Percentiles rank a stretch among this genome's conserved stretches.
These are phyloP conservation scores for Eupithecia dodoneata DNA, from an alignment of 2,888 invertebrate species.

Conservation along the genomic window DNA sequence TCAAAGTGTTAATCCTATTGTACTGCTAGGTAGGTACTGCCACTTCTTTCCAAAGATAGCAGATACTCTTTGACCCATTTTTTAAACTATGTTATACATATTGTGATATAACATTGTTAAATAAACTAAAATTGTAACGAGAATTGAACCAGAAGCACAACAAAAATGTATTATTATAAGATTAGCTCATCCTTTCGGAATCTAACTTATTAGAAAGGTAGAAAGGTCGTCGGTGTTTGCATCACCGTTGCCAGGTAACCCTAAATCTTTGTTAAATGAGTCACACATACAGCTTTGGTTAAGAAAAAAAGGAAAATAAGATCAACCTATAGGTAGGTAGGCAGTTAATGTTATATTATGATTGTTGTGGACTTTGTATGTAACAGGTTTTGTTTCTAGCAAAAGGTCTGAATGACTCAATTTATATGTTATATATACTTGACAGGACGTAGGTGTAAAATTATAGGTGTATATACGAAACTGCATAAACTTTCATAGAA, in stretches of 20 bases:
- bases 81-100: too few relatives aligned
- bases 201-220: neutral
- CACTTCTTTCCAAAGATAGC: neutral
- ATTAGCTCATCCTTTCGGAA: neutral
- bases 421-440: constrained; percentile 17
- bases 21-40: neutral
- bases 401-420: constrained; percentile 27
- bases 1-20: too few relatives aligned
- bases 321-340: constrained; percentile 9
- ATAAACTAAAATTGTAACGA: neutral
- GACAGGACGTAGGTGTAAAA: constrained; percentile 26
- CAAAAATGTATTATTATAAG: neutral
- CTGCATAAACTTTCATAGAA: neutral
- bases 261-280: constrained; percentile 22
- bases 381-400: constrained; percentile 25
- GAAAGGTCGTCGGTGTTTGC: too few relatives aligned
- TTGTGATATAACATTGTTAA: too few relatives aligned
- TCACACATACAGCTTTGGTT: constrained; percentile 27
- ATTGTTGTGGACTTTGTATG: constrained; percentile 1
- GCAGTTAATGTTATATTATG: neutral
- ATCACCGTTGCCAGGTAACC: constrained; percentile 12
- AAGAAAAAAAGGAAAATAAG: constrained; percentile 29
- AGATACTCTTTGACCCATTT: neutral
- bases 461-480: neutral
- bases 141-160: neutral